Evolutionary conservation across 2,797 vertebrate genomes (phyloP).

Genomic region (Enteromius fasciolatus): DNA sequence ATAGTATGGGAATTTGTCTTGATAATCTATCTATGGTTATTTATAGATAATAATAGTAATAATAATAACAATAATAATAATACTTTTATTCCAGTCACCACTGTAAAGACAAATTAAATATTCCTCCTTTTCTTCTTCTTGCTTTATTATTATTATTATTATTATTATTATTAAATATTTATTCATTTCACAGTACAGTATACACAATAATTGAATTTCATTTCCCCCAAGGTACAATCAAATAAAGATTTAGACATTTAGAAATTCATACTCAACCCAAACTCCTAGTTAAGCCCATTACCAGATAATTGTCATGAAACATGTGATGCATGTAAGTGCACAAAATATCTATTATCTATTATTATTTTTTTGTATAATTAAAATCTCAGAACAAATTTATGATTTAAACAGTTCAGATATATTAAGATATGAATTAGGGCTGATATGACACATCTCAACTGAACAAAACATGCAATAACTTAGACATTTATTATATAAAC

Average conservation of each 20-base stretch:
- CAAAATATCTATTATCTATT: no score
- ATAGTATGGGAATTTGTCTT: neutral
- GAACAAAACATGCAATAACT: neutral
- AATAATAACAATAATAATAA: neutral
- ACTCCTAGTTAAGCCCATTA: neutral
- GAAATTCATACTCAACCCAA: neutral
- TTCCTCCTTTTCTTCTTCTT: neutral
- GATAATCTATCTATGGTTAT: neutral
- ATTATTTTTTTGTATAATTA: neutral
- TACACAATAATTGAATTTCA: neutral
- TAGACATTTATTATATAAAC: conserved; percentile 74
- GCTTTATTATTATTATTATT: neutral
- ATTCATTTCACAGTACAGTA: neutral
- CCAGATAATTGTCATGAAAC: neutral
- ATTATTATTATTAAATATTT: neutral
- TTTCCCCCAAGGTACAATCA: neutral
- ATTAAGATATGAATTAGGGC: conserved; percentile 88
- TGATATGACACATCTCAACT: conserved; percentile 58
- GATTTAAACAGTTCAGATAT: conserved; percentile 71
- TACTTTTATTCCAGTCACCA: neutral
- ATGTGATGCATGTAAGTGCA: neutral
- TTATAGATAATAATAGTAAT: neutral
- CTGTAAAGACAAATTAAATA: neutral
- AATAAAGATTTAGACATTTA: neutral
- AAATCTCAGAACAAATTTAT: conserved; percentile 39